Evolutionary conservation across 2,888 invertebrate species (phyloP), one percentile per base, ranked within the genome.

Genomic region (Dendrolimus pini): DNA sequence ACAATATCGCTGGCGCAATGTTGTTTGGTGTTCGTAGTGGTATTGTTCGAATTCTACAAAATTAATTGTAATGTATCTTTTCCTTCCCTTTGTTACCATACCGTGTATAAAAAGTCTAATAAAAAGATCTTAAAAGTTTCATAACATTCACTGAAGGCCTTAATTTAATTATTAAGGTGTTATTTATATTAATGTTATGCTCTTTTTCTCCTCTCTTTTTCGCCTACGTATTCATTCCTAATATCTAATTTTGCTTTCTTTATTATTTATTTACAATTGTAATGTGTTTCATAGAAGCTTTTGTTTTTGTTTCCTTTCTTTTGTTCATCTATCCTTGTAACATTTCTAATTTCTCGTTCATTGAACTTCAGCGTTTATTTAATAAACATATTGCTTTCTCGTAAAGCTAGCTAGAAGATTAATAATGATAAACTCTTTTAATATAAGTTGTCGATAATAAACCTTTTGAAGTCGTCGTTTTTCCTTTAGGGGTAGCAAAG

Each of bases 151-250:
- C 74, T 75, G 63, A 63, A 61, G n/a, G 30, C 58, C 63, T 65
- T 72, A 74, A 77, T 77, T 74, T 69, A 62, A 71, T 75, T 72
- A 76, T 71, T 71, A 60, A 61, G 53, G 47, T 47, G 8, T 47
- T 12, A 7, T 47, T 7, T 47, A 47, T 47, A 12, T 10, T 9
- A 47, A 47, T 47, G 47, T 47, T 47, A 10, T 47, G 47, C 47
- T 47, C 47, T 47, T 47, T 47, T 47, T 10, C 1, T 47, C 47
- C 47, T 10, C 9, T 9, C 47, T 47, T 3, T 2, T 10, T 2
- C 47, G 47, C 12, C 12, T 47, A 47, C 47, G 12, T 8, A 12
- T 47, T 47, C 12, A 2, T 47, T 47, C 3, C 12, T 47, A 47
- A 47, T 47, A 47, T 47, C 6, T 30, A 30, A 30, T 30, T 30